Evolutionary conservation across 2,113 vertebrate genomes (phyloP), one percentile per base, ranked within the genome.

Genomic region (Oryzias celebensis): DNA sequence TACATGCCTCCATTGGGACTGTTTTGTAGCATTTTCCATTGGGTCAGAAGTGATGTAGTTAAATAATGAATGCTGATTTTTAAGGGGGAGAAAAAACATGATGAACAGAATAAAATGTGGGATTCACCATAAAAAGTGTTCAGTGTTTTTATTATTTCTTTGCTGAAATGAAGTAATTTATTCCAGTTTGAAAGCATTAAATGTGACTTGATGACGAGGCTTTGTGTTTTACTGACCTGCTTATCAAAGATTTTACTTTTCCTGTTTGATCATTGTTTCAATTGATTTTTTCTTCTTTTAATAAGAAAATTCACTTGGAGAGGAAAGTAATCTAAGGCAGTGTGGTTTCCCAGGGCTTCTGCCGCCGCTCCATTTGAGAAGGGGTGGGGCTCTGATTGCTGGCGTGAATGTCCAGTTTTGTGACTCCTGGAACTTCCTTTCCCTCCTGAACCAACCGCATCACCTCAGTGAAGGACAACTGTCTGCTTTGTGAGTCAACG

Each of bases 391-490:
- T 77, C 57, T 83, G 69, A 51, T 91, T 87, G 67, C 74, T 91
- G 1, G 92, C 83, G 52, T 66, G 71, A 16, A 93, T 58, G 28
- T 93, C 89, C 65, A 77, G 49, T 51, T 80, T 84, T 26, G 64
- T 62, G 7, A 80, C 78, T 59, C 91, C 91, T 0, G 92, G 92
- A 2, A 93, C 81, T 42, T 91, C 89, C 63, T 91, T 83, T 1
- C 92, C 92, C 14, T 83, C 87, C 75, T 92, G 90, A 68, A 93
- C 81, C 45, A 90, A 78, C 8, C 47, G 83, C 75, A 92, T 91
- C 69, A 93, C 91, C 65, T 92, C 87, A 0, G 82, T 83, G 62
- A 93, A 93, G 54, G 91, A 90, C 18, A 93, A 83, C 51, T 73
- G 71, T 20, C 4, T 52, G 0, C 13, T 45, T 17, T 79, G 62